Evolutionary conservation across 2,888 invertebrate genomes (phyloP).

Genomic region (Latrodectus hesperus): DNA sequence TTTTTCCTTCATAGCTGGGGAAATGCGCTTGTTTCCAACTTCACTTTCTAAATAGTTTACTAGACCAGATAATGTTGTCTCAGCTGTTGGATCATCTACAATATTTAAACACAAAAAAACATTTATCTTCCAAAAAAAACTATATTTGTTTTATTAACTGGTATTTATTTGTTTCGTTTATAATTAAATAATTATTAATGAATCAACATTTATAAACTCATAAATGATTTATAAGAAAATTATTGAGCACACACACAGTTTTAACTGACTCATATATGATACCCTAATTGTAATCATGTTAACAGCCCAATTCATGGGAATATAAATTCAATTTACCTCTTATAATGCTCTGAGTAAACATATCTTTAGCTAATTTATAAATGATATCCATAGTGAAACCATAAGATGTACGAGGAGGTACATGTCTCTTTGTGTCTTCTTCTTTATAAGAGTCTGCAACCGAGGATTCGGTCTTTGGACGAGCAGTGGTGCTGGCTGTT

Average conservation of each 20-base stretch:
- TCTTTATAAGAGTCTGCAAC: constrained; percentile 4
- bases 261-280: background rate
- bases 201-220: background rate
- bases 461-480: constrained; percentile 15
- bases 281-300: background rate
- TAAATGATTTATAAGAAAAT: background rate
- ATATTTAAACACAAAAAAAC: background rate
- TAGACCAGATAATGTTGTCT: constrained; percentile 84
- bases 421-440: constrained; percentile 17
- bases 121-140: background rate
- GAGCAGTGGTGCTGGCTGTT: constrained; percentile 25
- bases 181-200: background rate
- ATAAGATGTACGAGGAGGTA: constrained; percentile 76
- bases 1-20: constrained; percentile 84
- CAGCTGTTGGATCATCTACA: constrained; percentile 81
- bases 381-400: constrained; percentile 86
- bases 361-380: constrained; percentile 86
- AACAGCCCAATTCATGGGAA: background rate
- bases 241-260: no score
- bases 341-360: constrained; percentile 85
- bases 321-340: constrained; percentile 76
- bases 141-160: background rate
- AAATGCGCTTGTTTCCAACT: constrained; percentile 84
- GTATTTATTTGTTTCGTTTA: background rate
- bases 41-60: constrained; percentile 84